These are phyloP conservation scores for Metacarcinus magister DNA, from an alignment of 2,888 invertebrate genomes.

Conservation along the genomic window DNA sequence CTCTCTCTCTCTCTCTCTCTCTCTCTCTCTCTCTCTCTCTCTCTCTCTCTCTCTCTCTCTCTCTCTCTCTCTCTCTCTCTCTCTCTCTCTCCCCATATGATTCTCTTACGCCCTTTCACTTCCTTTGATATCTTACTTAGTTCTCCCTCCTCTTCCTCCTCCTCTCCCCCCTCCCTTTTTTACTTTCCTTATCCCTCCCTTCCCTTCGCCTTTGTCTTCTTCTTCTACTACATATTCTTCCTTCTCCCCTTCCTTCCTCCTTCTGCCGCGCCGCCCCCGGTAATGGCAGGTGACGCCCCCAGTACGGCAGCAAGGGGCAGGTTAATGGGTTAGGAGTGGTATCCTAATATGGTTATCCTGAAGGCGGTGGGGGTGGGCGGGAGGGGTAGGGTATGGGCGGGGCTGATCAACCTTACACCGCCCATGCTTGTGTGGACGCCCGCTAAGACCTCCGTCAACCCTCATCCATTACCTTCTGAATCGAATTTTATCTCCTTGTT, in stretches of 20 bases:
- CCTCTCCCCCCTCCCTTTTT: background rate
- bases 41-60: background rate
- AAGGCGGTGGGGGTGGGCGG: too few species aligned
- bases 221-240: background rate
- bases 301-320: background rate
- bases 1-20: background rate
- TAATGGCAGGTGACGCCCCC: background rate
- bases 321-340: background rate
- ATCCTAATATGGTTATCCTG: background rate
- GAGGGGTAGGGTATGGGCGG: too few species aligned
- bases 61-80: background rate
- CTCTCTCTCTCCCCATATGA: background rate
- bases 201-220: background rate
- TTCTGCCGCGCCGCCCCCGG: background rate
- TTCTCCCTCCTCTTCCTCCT: background rate
- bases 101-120: background rate
- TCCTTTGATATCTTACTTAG: background rate
- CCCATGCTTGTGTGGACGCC: background rate
- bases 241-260: background rate
- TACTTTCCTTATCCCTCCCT: background rate
- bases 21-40: background rate
- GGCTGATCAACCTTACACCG: background rate
- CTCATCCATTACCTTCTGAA: background rate
- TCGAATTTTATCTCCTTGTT: slow-evolving; percentile 18
- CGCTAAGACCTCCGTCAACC: background rate